Conservation (phyloP, 2,113 vertebrate genomes). For the Peucedramus taeniatus region DNA sequence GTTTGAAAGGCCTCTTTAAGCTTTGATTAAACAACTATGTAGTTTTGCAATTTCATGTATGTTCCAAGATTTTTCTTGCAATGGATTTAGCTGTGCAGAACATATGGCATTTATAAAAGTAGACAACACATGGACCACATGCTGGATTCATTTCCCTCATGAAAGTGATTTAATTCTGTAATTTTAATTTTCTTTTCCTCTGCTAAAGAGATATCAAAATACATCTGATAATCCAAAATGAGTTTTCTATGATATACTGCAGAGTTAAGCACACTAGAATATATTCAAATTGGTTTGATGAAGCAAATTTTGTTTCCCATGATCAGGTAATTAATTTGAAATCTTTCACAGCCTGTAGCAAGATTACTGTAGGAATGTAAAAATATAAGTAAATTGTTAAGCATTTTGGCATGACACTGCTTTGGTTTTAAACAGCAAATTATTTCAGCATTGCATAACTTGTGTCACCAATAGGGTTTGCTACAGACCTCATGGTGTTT, state of each 20-base stretch:
- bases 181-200: constrained; percentile 59
- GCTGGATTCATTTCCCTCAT: constrained; percentile 57
- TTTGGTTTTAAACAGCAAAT: constrained; percentile 78
- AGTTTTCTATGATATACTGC: constrained; percentile 80
- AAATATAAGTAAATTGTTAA: constrained; percentile 73
- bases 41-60: constrained; percentile 33
- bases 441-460: constrained; percentile 79
- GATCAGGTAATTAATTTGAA: constrained; percentile 78
- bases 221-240: constrained; percentile 64
- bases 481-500: constrained; percentile 71
- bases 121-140: constrained; percentile 54
- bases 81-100: constrained; percentile 28
- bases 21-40: constrained; percentile 40
- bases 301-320: constrained; percentile 71
- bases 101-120: constrained; percentile 54
- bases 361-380: constrained; percentile 77
- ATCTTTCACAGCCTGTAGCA: constrained; percentile 83
- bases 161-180: constrained; percentile 56
- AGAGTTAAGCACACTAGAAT: constrained; percentile 72
- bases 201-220: constrained; percentile 57
- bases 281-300: constrained; percentile 68
- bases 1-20: constrained; percentile 53
- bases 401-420: constrained; percentile 70
- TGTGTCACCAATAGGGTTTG: constrained; percentile 69
- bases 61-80: constrained; percentile 30